Evolutionary conservation across 2,888 invertebrate genomes (phyloP).

Genomic region (Tipula vernalis): DNA sequence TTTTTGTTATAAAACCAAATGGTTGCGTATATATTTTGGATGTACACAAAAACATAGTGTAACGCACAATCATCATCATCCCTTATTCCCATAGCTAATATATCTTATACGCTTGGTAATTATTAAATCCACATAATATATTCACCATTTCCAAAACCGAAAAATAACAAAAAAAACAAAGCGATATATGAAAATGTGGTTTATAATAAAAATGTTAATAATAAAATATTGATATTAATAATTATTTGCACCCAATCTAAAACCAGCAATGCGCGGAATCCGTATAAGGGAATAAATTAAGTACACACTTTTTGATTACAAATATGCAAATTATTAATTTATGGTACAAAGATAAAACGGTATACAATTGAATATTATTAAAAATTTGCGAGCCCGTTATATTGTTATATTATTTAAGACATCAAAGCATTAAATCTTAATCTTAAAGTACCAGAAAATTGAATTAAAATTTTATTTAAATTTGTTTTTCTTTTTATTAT

Average conservation of each 20-base stretch:
- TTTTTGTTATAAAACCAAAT: background rate
- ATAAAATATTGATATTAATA: background rate
- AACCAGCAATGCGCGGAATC: background rate
- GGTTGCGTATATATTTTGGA: background rate
- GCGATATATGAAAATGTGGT: background rate
- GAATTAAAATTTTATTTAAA: background rate
- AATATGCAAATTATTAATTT: background rate
- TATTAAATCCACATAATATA: background rate
- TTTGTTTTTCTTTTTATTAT: background rate
- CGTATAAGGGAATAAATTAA: background rate
- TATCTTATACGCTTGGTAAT: background rate
- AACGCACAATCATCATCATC: background rate
- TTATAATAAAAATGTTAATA: background rate
- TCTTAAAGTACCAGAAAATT: background rate
- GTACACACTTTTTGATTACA: background rate
- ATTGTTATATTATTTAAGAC: background rate
- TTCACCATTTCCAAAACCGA: background rate
- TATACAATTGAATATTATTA: background rate
- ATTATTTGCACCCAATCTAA: background rate
- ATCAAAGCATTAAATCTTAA: constrained; percentile 4
- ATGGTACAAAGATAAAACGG: background rate
- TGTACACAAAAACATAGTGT: background rate
- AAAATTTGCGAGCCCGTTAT: background rate
- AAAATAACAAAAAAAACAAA: background rate
- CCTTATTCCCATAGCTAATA: background rate